Conservation (phyloP, 2,797 vertebrate species). For the Saxicola maurus region DNA sequence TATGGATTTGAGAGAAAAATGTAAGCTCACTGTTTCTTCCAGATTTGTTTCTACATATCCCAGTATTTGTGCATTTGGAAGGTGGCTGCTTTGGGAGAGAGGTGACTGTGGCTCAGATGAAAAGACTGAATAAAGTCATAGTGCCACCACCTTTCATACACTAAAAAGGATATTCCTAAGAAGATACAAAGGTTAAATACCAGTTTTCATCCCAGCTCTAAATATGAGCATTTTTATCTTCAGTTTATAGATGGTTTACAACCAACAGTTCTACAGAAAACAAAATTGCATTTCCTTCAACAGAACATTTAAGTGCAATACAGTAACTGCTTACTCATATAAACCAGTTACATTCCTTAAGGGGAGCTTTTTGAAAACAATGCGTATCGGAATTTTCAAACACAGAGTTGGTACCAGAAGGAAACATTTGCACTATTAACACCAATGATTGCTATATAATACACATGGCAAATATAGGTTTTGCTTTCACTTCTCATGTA, state of each 20-base stretch:
- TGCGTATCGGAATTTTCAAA: slow-evolving; percentile 71
- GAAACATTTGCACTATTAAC: slow-evolving; percentile 76
- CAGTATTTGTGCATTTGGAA: slow-evolving; percentile 42
- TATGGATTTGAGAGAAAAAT: slow-evolving; percentile 47
- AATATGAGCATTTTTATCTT: slow-evolving; percentile 65
- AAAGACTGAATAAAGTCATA: slow-evolving; percentile 60
- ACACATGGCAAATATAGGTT: slow-evolving; percentile 75
- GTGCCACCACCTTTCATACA: slow-evolving; percentile 57
- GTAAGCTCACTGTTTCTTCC: slow-evolving; percentile 40
- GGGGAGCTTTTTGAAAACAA: slow-evolving; percentile 79
- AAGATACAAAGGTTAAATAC: slow-evolving; percentile 74
- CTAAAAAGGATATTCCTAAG: slow-evolving; percentile 64
- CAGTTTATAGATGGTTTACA: slow-evolving; percentile 72
- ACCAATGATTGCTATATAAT: slow-evolving; percentile 76
- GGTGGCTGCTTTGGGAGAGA: slow-evolving; percentile 61
- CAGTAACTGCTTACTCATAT: slow-evolving; percentile 72
- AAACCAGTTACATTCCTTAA: slow-evolving; percentile 75
- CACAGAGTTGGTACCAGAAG: slow-evolving; percentile 75
- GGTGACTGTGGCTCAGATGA: slow-evolving; percentile 64
- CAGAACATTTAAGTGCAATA: slow-evolving; percentile 78
- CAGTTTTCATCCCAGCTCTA: slow-evolving; percentile 76
- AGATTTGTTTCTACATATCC: slow-evolving; percentile 47
- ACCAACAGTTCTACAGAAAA: slow-evolving; percentile 75
- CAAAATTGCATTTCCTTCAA: slow-evolving; percentile 74
- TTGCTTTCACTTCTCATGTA: slow-evolving; percentile 67